phyloP scores from a whole-genome alignment of 2,888 invertebrate species.

The Drosophila siamana region DNA sequence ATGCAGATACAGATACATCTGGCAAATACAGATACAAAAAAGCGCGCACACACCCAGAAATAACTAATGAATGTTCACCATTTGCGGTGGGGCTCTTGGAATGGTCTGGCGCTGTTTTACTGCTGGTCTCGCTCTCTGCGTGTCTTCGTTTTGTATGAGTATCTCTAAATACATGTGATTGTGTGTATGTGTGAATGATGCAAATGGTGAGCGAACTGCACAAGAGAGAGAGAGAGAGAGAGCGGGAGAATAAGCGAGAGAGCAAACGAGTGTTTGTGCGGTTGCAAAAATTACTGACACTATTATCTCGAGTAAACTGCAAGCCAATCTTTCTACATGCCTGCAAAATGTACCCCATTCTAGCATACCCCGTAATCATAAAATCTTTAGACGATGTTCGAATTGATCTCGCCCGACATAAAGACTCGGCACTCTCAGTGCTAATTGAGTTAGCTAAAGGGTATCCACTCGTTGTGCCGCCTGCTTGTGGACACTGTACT shows the following conservation, averaged over 20 bases:
- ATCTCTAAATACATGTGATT: neutral
- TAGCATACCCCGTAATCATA: constrained; percentile 7
- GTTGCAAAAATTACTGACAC: constrained; percentile 23
- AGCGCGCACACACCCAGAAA: constrained; percentile 51
- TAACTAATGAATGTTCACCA: constrained; percentile 61
- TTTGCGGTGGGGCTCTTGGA: constrained; percentile 29
- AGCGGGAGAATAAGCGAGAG: neutral
- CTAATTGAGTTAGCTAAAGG: neutral
- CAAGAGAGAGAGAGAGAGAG: constrained; percentile 4
- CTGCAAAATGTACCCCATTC: constrained; percentile 23
- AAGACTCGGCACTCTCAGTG: neutral
- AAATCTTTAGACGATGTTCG: neutral
- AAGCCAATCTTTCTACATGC: constrained; percentile 35
- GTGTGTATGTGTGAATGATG: constrained; percentile 19
- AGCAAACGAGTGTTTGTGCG: constrained; percentile 3
- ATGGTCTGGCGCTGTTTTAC: constrained; percentile 26
- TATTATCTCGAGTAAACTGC: constrained; percentile 25
- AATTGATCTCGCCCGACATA: neutral
- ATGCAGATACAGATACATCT: constrained; percentile 19
- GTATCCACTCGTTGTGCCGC: neutral
- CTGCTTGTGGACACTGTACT: no score
- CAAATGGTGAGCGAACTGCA: constrained; percentile 24
- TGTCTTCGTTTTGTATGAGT: neutral
- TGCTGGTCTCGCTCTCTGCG: constrained; percentile 21
- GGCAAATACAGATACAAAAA: constrained; percentile 27